Evolutionary conservation across 2,888 invertebrate species (phyloP).

Genomic region (Sabatieria punctata): DNA sequence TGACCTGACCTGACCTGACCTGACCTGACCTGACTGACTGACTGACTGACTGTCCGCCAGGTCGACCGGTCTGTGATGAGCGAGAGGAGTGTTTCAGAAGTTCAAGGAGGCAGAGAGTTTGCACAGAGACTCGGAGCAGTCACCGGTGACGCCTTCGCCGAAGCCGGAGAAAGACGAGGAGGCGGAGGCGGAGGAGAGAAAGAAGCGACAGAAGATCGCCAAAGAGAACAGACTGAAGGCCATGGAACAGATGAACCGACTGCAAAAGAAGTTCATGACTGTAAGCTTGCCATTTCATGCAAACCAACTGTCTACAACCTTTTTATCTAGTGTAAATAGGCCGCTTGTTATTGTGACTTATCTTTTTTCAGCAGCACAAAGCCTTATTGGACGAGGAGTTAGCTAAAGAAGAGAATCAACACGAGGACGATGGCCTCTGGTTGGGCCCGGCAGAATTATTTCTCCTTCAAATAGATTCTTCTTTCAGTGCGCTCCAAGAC

Average conservation of each 20-base stretch:
- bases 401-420: not conserved
- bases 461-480: not conserved
- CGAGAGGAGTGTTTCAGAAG: conserved; percentile 2
- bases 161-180: conserved; percentile 1
- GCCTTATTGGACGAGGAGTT: conserved; percentile 2
- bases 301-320: not conserved
- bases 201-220: conserved; percentile 55
- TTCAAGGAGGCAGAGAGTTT: conserved; percentile 1
- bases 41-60: too few species aligned
- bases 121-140: conserved; percentile 11
- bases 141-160: conserved; percentile 9
- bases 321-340: not conserved
- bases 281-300: not conserved
- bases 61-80: too few species aligned
- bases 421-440: not conserved
- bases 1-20: too few species aligned
- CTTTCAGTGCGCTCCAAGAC: conserved; percentile 1
- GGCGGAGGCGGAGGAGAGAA: too few species aligned
- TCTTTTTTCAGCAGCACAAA: conserved; percentile 1
- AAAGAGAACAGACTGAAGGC: conserved; percentile 69
- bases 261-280: conserved; percentile 73
- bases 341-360: not conserved
- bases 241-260: conserved; percentile 79
- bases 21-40: too few species aligned
- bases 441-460: too few species aligned